Percentiles rank a stretch among this genome's conserved stretches.
Conservation (phyloP, 2,797 vertebrate genomes). For the Emys orbicularis region DNA sequence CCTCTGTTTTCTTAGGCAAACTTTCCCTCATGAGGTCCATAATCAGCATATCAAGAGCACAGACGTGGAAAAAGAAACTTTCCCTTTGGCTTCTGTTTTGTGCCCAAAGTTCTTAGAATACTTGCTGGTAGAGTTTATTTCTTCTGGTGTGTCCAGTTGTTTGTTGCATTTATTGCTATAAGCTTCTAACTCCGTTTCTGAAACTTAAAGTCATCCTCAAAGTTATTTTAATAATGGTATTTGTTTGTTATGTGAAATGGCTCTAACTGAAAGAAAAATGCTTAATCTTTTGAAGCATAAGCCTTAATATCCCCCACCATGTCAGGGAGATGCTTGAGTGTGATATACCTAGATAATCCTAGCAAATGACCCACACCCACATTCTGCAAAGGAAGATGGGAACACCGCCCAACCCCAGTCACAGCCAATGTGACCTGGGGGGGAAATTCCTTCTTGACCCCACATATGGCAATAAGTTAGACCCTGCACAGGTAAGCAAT, state of each 20-base stretch:
- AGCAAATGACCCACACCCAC: too few relatives aligned
- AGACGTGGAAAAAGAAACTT: not conserved
- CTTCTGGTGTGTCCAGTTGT: constrained; percentile 51
- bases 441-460: too few relatives aligned
- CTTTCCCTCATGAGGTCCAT: not conserved
- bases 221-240: constrained; percentile 31
- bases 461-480: too few relatives aligned
- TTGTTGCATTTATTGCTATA: constrained; percentile 21
- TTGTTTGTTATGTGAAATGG: constrained; percentile 41
- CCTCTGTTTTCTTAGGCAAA: not conserved
- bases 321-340: too few relatives aligned
- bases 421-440: too few relatives aligned
- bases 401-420: too few relatives aligned
- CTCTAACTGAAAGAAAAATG: not conserved
- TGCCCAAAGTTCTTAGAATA: not conserved
- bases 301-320: not conserved
- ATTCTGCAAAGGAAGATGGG: too few relatives aligned
- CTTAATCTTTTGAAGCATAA: not conserved
- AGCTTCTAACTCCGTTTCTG: not conserved
- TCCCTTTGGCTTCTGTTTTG: not conserved
- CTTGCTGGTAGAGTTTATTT: constrained; percentile 10
- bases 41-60: not conserved
- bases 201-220: constrained; percentile 51
- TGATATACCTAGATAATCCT: too few relatives aligned
- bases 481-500: too few relatives aligned